Percentiles rank a stretch among this genome's conserved stretches.
phyloP scores from a whole-genome alignment of 2,797 vertebrate genomes.

The Labeo calbasu region DNA sequence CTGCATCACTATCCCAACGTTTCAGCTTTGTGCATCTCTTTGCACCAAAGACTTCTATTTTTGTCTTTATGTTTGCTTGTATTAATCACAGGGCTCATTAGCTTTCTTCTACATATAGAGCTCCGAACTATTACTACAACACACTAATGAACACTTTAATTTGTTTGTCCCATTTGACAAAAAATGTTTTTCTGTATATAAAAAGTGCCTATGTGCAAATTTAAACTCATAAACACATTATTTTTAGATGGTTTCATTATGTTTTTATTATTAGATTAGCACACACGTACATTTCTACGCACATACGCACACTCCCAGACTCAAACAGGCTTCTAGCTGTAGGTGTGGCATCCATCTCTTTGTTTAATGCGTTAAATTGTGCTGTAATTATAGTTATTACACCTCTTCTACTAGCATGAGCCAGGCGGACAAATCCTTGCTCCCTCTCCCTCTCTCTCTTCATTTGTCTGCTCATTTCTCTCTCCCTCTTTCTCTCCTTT shows the following conservation, averaged over 20 bases:
- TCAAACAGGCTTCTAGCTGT: background rate
- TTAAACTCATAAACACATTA: background rate
- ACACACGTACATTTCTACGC: background rate
- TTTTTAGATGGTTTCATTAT: background rate
- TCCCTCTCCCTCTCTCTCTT: slow-evolving; percentile 16
- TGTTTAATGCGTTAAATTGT: slow-evolving; percentile 67
- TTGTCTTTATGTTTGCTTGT: background rate
- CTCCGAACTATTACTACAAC: slow-evolving; percentile 29
- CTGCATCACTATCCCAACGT: slow-evolving; percentile 5
- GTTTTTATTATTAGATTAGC: slow-evolving; percentile 12
- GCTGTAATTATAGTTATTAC: slow-evolving; percentile 71
- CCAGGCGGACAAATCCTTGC: slow-evolving; percentile 2
- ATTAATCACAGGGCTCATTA: slow-evolving; percentile 50
- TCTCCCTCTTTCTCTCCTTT: slow-evolving; percentile 32
- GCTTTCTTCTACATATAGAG: slow-evolving; percentile 26
- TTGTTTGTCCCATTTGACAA: background rate
- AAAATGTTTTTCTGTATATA: background rate
- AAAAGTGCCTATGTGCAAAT: background rate
- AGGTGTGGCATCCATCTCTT: slow-evolving; percentile 38
- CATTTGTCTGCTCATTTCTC: slow-evolving; percentile 15
- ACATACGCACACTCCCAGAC: background rate
- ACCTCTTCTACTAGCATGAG: slow-evolving; percentile 64
- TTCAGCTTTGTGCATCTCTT: slow-evolving; percentile 2
- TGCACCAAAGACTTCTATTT: slow-evolving; percentile 33
- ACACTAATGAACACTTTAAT: background rate